Base-by-base conservation (phyloP, 2,113 vertebrate species). In the Raja brachyura region DNA sequence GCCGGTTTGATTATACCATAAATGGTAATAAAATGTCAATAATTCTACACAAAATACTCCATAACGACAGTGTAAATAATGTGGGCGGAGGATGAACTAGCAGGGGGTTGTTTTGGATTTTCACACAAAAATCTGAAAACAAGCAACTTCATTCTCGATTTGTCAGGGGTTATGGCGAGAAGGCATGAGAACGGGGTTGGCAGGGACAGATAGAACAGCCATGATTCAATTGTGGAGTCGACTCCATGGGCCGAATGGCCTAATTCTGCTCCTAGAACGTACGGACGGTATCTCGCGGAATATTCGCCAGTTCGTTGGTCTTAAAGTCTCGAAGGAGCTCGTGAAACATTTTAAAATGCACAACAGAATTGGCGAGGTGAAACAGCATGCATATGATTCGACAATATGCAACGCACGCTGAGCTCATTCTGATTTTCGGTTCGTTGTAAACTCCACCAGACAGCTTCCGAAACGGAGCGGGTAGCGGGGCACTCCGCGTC, bases 311-410 rank as follows among this genome's bases (percentile, higher is more conserved):
- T 18, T 6, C 70, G 22, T 22, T 25, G 28, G 25, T 16, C 22
- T 85, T 3, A 48, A 28, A 85, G 7, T 5, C 59, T 16, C 16
- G 4, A 90, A 22, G 9, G 18, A 73, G 10, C 22, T 25, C n/a
- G 9, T n/a, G 59, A 3, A 66, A 66, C 61, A 28, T 90, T 90
- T 68, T 90, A 39, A 92, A 92, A 73, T 74, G 90, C 90, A 74
- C 66, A 73, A 28, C 20, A 39, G 28, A 74, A 92, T 14, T 54
- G 68, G 33, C 39, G 68, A 92, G 83, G 48, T 33, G 7, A 63
- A 63, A 59, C 7, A 90, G 25, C 61, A 33, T 63, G 48, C 14
- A 68, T 33, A 63, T 20, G 13, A 16, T 31, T 66, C 16, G n/a
- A 18, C 86, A 73, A 92, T 33, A 66, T 68, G 68, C 8, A 54